Conservation (phyloP, 2,797 vertebrate species). For the Acrossocheilus fasciatus region DNA sequence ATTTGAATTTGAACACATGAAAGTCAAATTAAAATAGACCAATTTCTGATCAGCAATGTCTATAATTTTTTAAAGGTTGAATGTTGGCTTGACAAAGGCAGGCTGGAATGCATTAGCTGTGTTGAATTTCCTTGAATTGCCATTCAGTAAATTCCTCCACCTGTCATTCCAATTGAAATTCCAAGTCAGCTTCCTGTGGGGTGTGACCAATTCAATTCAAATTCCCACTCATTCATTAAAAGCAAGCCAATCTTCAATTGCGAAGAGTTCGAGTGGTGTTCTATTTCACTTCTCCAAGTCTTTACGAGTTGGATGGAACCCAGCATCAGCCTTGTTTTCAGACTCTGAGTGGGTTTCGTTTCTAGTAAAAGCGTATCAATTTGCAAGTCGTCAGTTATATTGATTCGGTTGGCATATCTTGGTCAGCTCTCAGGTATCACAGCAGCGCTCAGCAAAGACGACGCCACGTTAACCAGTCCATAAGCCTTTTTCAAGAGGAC, state of each 20-base stretch:
- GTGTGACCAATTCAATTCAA: background rate
- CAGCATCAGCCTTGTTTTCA: constrained; percentile 13
- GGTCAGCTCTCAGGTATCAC: constrained; percentile 13
- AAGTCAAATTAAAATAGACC: background rate
- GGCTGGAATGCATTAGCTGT: background rate
- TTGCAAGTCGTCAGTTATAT: constrained; percentile 20
- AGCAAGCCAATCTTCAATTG: background rate
- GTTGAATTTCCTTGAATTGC: background rate
- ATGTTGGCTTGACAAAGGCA: background rate
- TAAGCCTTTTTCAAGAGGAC: constrained; percentile 42
- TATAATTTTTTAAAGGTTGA: background rate
- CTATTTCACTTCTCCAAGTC: background rate
- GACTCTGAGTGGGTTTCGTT: background rate
- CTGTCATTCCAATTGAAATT: background rate
- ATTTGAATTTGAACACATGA: background rate
- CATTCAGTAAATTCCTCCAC: background rate
- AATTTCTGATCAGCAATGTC: background rate
- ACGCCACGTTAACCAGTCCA: constrained; percentile 8
- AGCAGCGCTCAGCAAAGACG: background rate
- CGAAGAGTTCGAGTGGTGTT: background rate
- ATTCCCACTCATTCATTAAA: constrained; percentile 6
- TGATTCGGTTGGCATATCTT: constrained; percentile 53
- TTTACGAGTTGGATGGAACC: background rate
- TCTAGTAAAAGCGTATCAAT: constrained; percentile 19
- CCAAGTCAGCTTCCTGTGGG: background rate